Conservation (phyloP, 2,113 vertebrate species). For the Melanocharis versteri region DNA sequence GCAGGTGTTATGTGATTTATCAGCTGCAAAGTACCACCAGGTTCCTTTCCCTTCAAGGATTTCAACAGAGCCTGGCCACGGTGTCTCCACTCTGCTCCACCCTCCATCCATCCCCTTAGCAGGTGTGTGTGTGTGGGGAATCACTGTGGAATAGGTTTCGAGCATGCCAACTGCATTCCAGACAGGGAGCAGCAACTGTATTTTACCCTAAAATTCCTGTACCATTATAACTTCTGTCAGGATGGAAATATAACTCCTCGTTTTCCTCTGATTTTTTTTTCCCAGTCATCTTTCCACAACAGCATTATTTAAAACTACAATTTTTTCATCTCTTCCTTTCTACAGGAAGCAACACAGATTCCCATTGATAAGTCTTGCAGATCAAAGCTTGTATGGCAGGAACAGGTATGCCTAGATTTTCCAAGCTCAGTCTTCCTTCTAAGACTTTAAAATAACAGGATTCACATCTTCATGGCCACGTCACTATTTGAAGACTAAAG, state of each 20-base stretch:
- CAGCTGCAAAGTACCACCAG: background rate
- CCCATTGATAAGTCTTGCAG: background rate
- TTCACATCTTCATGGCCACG: background rate
- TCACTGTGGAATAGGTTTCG: background rate
- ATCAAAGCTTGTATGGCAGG: background rate
- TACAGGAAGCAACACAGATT: background rate
- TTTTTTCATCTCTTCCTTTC: background rate
- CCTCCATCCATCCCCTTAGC: background rate
- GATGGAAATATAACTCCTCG: background rate
- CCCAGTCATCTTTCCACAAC: background rate
- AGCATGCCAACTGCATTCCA: background rate
- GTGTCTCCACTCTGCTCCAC: background rate
- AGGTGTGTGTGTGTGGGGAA: background rate
- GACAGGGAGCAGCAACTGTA: background rate
- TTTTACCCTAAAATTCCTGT: background rate
- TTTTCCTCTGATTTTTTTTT: background rate
- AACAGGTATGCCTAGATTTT: background rate
- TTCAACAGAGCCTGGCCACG: background rate
- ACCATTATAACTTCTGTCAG: background rate
- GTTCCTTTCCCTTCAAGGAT: background rate
- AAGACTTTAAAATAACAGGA: background rate
- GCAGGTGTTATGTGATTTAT: background rate
- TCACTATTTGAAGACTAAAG: background rate
- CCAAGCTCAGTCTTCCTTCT: background rate
- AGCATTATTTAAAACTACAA: background rate